A percentile compares a stretch with the other conserved stretches of the same genome.
Conservation (phyloP, 92 coral and sea anemone genomes). For the Phenganax marumi region DNA sequence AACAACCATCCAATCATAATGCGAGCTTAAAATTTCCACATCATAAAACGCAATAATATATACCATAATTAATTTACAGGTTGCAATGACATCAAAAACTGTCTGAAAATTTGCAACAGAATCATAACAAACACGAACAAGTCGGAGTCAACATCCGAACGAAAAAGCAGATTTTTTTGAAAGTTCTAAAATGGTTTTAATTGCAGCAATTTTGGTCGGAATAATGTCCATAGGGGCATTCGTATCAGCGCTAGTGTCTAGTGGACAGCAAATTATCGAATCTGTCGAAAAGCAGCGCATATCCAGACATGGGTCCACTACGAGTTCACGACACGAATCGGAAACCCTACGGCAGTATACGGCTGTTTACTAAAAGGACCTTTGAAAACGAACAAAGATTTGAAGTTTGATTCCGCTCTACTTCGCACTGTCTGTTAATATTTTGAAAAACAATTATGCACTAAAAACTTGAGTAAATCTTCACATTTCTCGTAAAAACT, state of each 20-base stretch:
- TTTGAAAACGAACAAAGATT: background rate
- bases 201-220: constrained; percentile 5
- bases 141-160: background rate
- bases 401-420: background rate
- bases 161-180: background rate
- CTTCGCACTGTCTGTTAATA: background rate
- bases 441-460: background rate
- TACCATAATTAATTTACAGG: background rate
- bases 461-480: background rate
- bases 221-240: constrained; percentile 4
- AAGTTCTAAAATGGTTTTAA: background rate
- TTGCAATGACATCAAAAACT: background rate
- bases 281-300: background rate
- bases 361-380: background rate
- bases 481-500: background rate
- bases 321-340: constrained; percentile 1
- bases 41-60: background rate
- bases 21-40: background rate
- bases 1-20: background rate
- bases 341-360: background rate
- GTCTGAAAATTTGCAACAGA: background rate
- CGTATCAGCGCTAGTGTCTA: background rate
- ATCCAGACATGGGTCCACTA: background rate
- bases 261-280: background rate
- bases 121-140: background rate